Evolutionary conservation across 2,113 vertebrate genomes (phyloP), one percentile per base, ranked within the genome.

Genomic region (Myotis lucifugus): DNA sequence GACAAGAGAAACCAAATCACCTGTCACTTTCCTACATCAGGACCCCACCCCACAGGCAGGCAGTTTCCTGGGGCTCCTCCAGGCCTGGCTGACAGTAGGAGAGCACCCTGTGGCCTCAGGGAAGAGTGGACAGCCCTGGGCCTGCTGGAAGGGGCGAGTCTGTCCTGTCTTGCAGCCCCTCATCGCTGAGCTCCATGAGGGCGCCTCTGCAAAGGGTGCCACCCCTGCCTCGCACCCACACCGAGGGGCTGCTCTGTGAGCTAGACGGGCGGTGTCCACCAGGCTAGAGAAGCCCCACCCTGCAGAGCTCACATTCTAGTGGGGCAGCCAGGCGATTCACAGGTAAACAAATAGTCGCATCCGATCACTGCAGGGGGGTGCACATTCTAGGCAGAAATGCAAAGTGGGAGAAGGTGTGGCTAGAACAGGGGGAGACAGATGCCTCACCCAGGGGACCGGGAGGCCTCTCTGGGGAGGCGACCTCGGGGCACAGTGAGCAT

Each of bases 261-360:
- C 42, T 5, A 0, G 37, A 7, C 46, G 7, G 18, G n/a, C 0
- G 2, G n/a, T 34, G 54, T 0, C 1, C 34, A 46, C 9, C 56
- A 40, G 32, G 48, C 19, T 40, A 2, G 27, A 17, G 70, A 42
- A 34, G 8, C 7, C 52, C 8, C 3, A 32, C 1, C n/a, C 27
- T 17, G 9, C 0, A 13, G 32, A 1, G 8, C 74, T 74, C 14
- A 40, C 29, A 12, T 32, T 29, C 77, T 13, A 8, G 29, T 4
- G 4, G 23, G 29, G 48, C 14, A 56, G 37, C 85, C 18, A 4
- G 72, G 34, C 8, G 0, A 61, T 27, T 52, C 25, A n/a, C 34
- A 54, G 48, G 18, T 0, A n/a, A 69, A 59, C 70, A 5, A 15
- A 34, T 0, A 23, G 48, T 77, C 23, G 8, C 23, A 27, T 48